Conservation (phyloP, 2,888 invertebrate genomes). For the Trichopria drosophilae region DNA sequence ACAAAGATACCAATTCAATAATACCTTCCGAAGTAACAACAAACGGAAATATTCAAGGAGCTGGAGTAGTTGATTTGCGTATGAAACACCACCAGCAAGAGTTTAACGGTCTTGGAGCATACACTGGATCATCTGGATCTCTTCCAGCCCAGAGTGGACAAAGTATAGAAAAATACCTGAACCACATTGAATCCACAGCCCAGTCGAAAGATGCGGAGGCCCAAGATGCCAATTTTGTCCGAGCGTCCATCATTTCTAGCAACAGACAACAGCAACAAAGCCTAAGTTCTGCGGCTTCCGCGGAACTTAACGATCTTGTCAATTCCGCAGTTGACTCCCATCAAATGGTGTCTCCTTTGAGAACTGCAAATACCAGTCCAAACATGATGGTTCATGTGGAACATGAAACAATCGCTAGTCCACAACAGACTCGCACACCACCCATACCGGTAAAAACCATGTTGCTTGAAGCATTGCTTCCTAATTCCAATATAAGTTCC, state of each 20-base stretch:
- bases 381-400: conserved; percentile 58
- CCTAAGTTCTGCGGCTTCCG: conserved; percentile 28
- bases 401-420: conserved; percentile 47
- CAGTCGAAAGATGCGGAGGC: conserved; percentile 34
- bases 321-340: conserved; percentile 63
- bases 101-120: conserved; percentile 59
- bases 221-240: conserved; percentile 30
- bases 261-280: conserved; percentile 47
- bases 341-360: conserved; percentile 56
- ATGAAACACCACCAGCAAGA: conserved; percentile 68
- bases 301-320: conserved; percentile 56
- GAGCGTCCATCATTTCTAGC: conserved; percentile 51
- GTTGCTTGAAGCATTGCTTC: conserved; percentile 67
- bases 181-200: conserved; percentile 58
- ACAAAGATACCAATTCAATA: conserved; percentile 48
- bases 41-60: conserved; percentile 43
- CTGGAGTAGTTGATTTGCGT: conserved; percentile 68
- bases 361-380: conserved; percentile 50
- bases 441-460: conserved; percentile 73
- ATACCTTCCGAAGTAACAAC: conserved; percentile 41
- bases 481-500: too few species aligned
- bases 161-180: conserved; percentile 65
- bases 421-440: conserved; percentile 56
- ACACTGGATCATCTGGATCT: conserved; percentile 14
- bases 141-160: conserved; percentile 57